Percentiles rank a stretch among this genome's conserved stretches.
phyloP scores from a whole-genome alignment of 1,140 invertebrate genomes.

The Drosophila willistoni region DNA sequence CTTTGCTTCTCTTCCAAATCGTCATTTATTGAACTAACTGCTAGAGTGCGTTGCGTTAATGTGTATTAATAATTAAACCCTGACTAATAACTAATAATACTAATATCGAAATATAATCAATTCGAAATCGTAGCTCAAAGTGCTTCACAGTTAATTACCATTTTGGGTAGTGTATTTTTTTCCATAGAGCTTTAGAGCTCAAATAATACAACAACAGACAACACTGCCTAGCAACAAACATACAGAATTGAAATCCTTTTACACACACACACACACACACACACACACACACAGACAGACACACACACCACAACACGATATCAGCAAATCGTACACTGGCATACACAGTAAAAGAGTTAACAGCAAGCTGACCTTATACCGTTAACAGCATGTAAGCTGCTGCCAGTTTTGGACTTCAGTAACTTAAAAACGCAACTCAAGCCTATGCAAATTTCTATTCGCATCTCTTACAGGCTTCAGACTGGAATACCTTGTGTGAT shows the following conservation, averaged over 20 bases:
- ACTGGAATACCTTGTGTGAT: constrained; percentile 82
- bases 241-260: constrained; percentile 11
- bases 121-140: constrained; percentile 36
- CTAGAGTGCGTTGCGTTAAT: constrained; percentile 17
- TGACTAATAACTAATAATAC: not conserved
- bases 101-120: constrained; percentile 23
- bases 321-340: constrained; percentile 21
- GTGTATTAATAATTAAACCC: constrained; percentile 5
- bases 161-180: constrained; percentile 32
- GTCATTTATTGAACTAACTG: constrained; percentile 42
- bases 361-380: constrained; percentile 51
- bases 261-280: constrained; percentile 22
- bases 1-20: constrained; percentile 20
- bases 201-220: constrained; percentile 9
- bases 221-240: constrained; percentile 43
- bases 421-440: constrained; percentile 57
- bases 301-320: constrained; percentile 17
- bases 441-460: constrained; percentile 70
- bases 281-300: constrained; percentile 27
- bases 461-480: constrained; percentile 81
- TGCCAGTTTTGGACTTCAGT: constrained; percentile 49
- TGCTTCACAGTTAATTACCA: constrained; percentile 33
- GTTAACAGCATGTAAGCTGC: constrained; percentile 52
- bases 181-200: constrained; percentile 45
- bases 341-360: constrained; percentile 34